Conservation (phyloP, 2,797 vertebrate species). For the Vespertilio murinus region DNA sequence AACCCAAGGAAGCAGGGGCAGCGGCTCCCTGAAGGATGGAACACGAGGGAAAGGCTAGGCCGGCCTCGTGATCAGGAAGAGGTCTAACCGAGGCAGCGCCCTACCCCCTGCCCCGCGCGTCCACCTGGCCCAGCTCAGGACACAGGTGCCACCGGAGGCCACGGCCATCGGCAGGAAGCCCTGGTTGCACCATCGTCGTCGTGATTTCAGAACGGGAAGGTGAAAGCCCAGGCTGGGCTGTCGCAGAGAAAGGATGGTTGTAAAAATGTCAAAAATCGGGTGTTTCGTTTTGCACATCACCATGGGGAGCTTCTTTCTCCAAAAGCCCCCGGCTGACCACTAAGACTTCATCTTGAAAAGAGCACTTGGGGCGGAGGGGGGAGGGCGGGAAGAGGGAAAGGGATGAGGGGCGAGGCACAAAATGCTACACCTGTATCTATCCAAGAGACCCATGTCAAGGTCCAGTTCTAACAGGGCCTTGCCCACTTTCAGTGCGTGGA, state of each 20-base stretch:
- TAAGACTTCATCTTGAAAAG: neutral
- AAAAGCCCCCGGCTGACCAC: accelerated
- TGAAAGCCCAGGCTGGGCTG: neutral
- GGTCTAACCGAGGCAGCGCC: neutral
- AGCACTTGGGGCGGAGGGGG: too few relatives aligned
- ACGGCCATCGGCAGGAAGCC: accelerated
- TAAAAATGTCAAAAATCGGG: neutral
- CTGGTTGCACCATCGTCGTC: accelerated
- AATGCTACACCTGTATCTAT: accelerated
- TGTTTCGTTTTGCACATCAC: neutral
- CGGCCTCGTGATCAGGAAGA: neutral
- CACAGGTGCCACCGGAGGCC: accelerated
- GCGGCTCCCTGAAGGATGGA: neutral
- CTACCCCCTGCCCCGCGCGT: accelerated
- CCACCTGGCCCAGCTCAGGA: neutral
- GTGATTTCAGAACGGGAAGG: neutral
- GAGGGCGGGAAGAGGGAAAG: too few relatives aligned
- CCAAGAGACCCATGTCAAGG: neutral
- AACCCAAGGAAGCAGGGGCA: neutral
- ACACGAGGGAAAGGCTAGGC: neutral
- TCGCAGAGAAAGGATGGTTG: neutral
- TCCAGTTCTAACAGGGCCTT: accelerated
- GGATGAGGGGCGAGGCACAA: neutral
- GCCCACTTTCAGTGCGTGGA: neutral
- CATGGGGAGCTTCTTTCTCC: neutral